A percentile compares a stretch with the other conserved stretches of the same genome.
These are phyloP conservation scores for Tringa solitaria DNA, from an alignment of 2,113 vertebrate genomes.

Conservation along the genomic window DNA sequence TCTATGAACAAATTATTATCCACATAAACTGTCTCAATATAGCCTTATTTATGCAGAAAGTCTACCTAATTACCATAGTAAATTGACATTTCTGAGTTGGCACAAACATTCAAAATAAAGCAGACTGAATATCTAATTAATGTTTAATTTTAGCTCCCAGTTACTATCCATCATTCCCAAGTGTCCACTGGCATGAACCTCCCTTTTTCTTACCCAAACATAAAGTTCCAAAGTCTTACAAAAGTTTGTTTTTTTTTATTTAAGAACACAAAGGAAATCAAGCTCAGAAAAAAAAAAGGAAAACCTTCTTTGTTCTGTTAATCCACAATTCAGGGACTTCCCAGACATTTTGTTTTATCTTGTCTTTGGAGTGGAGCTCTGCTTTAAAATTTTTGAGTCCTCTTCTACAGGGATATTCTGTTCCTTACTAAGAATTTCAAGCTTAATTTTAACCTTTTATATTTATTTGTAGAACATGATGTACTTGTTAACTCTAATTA, in stretches of 20 bases:
- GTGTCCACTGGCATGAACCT: neutral
- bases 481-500: neutral
- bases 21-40: neutral
- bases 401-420: neutral
- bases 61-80: neutral
- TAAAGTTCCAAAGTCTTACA: neutral
- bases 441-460: neutral
- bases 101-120: conserved; percentile 12
- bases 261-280: neutral
- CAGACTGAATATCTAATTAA: neutral
- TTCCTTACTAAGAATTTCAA: neutral
- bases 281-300: neutral
- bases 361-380: neutral
- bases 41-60: conserved; percentile 10
- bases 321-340: neutral
- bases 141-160: neutral
- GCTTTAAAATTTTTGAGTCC: neutral
- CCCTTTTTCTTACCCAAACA: neutral
- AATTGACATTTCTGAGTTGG: conserved; percentile 19
- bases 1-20: neutral
- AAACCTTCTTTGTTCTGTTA: neutral
- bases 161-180: neutral
- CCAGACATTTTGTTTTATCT: neutral
- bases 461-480: neutral
- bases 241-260: neutral